Base-by-base conservation (phyloP, 2,888 invertebrate genomes). In the Yponomeuta cagnagella region DNA sequence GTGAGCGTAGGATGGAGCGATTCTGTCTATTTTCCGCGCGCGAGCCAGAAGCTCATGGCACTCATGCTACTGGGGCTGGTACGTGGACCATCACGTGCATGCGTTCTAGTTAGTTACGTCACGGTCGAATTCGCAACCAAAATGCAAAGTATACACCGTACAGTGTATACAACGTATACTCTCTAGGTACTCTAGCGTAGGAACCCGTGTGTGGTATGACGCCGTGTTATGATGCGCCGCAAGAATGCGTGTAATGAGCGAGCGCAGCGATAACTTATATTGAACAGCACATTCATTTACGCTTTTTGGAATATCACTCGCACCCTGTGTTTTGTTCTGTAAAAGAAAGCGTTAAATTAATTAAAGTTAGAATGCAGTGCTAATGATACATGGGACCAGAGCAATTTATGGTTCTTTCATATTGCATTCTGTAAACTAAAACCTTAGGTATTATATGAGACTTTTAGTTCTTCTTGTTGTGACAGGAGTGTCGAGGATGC, bases 301-400 rank as follows among this genome's bases (percentile, higher is more conserved):
- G 80, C 86, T 86, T 87, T 88, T 88, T 84, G 86, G 86, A 86
- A 88, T 89, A 84, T 86, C 88, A 88, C 88, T 87, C 85, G 84
- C 80, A 83, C 84, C 82, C 84, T 82, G 82, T 82, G 77, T 79
- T 82, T 82, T 81, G 79, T 79, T 81, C 83, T 82, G 79, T 82
- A 83, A 86, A 88, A 87, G 84, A 83, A 85, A 84, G 84, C 81
- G 83, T 82, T 81, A 85, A 85, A 87, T 88, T 89, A 89, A 89
- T 90, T 89, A 89, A 83, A 83, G 78, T 78, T 81, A 84, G 84
- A 84, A 85, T 83, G 81, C 80, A 79, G 79, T 76, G 77, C 76
- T 81, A 80, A 85, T 87, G 87, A 89, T 88, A 78, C 83, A 89
- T 78, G 79, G 74, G 78, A 74, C 52, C 5, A 15, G 52, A 15